These are phyloP conservation scores for Rhogogaster chlorosoma DNA, from an alignment of 2,888 invertebrate species.

Conservation along the genomic window DNA sequence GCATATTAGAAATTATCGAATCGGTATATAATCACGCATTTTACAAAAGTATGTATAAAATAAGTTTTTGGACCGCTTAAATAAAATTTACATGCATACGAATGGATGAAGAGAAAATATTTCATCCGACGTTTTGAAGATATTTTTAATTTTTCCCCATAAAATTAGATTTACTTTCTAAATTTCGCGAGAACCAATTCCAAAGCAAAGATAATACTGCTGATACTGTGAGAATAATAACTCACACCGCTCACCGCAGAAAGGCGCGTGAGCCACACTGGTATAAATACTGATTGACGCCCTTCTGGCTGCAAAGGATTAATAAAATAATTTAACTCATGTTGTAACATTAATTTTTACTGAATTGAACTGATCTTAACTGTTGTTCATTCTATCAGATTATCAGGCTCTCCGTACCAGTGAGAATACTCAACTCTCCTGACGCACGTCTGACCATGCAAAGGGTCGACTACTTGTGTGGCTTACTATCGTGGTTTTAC, in stretches of 20 bases:
- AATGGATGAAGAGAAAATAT: neutral
- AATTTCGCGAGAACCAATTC: conserved; percentile 12
- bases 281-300: too few species aligned
- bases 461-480: neutral
- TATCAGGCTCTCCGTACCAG: too few species aligned
- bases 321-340: too few species aligned
- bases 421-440: neutral
- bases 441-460: neutral
- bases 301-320: too few species aligned
- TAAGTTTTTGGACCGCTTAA: neutral
- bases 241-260: too few species aligned
- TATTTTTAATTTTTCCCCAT: neutral
- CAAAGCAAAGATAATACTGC: neutral
- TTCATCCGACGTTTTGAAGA: neutral
- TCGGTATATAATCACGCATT: neutral
- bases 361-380: too few species aligned
- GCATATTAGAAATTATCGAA: neutral
- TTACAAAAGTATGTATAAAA: neutral
- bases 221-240: neutral
- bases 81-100: neutral
- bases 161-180: neutral
- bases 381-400: too few species aligned
- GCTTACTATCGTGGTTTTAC: neutral
- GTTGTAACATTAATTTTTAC: too few species aligned
- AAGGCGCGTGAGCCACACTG: too few species aligned